A percentile compares a stretch with the other conserved stretches of the same genome.
Conservation (phyloP, 2,888 invertebrate genomes). For the Lasioglossum lativentre region DNA sequence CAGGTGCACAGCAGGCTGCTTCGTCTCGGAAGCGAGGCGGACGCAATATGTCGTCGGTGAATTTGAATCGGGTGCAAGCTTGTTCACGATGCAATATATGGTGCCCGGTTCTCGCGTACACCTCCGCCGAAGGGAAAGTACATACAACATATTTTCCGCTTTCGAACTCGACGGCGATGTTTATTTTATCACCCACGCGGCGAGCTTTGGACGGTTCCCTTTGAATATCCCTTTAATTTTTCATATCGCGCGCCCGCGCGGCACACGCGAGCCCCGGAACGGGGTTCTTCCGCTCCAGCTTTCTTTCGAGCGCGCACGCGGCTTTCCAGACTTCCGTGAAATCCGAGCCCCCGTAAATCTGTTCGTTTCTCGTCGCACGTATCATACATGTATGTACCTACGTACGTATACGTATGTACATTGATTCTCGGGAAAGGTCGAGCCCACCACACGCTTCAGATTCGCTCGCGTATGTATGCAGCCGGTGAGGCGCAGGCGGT, state of each 20-base stretch:
- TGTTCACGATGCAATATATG: constrained; percentile 10
- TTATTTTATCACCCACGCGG: not conserved
- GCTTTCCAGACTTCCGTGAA: not conserved
- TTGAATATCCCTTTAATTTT: not conserved
- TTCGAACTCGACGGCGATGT: not conserved
- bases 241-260: not conserved
- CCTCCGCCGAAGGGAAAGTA: not conserved
- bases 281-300: not conserved
- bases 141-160: not conserved
- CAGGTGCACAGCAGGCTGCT: constrained; percentile 37
- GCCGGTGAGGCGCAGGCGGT: not conserved
- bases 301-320: not conserved
- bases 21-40: constrained; percentile 32
- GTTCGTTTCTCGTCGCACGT: not conserved
- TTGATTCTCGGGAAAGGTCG: constrained; percentile 5
- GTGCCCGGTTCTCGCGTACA: not conserved
- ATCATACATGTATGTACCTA: not conserved
- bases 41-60: constrained; percentile 43
- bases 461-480: not conserved
- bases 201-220: not conserved
- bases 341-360: not conserved
- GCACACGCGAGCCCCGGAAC: not conserved
- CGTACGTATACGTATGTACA: not conserved
- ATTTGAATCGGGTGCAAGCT: not conserved
- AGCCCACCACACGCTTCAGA: not conserved